Base-by-base conservation (phyloP, 2,797 vertebrate genomes). In the Limosa lapponica region DNA sequence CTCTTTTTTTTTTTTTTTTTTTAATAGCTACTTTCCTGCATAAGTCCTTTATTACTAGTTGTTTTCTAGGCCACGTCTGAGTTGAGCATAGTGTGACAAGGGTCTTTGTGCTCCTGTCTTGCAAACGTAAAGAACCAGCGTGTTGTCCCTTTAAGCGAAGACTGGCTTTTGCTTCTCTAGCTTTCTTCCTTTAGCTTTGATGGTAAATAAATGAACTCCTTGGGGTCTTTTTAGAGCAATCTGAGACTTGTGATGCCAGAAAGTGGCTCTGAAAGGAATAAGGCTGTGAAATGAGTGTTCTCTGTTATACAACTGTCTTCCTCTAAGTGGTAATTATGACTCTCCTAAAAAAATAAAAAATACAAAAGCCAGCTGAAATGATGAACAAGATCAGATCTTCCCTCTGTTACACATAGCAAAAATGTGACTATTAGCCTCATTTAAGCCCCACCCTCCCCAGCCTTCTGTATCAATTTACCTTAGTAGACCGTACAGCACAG, bases 141-240 rank as follows among this genome's bases (percentile, higher is more conserved):
- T 88, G 34, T 52, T 93, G n/a, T 61, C 44, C 41, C 85, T 94
- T 82, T 75, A 84, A 91, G 48, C 2, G 4, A 71, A 78, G n/a
- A 28, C 23, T 55, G 62, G 5, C 49, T 89, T 95, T 89, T 81
- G 25, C 70, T 82, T 90, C 67, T 84, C 17, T 61, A 59, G 36
- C 25, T 90, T 90, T 91, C 39, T 88, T 79, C 80, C 54, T 94
- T 55, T 48, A 66, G 55, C 61, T 91, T 46, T 90, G 51, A 82
- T 67, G 66, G 77, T 89, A 90, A 95, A 89, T 65, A 93, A 88
- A 87, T 88, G 2, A 95, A 84, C 62, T 95, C 51, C 66, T 90
- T 57, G 27, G 80, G 32, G 71, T 57, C 64, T 93, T 95, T 90
- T 95, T 82, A 89, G 73, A 73, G 41, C 55, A 61, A 28, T 94